A percentile compares a stretch with the other conserved stretches of the same genome.
phyloP scores from a whole-genome alignment of 2,797 vertebrate species.

The Halcyon badia region DNA sequence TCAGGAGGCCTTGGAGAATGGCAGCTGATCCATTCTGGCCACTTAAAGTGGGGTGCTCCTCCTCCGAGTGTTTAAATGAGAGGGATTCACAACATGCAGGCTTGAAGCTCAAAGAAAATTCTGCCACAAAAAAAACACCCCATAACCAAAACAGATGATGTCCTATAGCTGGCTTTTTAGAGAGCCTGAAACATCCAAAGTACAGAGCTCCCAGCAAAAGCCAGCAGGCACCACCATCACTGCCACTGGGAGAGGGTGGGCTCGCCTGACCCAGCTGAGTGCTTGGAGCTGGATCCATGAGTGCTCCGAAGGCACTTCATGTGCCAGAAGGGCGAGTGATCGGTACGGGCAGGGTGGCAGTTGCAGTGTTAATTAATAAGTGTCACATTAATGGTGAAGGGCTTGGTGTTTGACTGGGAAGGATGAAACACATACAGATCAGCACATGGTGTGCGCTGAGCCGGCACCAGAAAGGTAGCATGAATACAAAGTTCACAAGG shows the following conservation, averaged over 20 bases:
- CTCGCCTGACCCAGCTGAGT: neutral
- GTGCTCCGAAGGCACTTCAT: rapidly evolving
- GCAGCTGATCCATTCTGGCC: neutral
- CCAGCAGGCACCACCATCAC: rapidly evolving
- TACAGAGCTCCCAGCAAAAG: neutral
- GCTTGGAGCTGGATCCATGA: neutral
- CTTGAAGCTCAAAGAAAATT: neutral
- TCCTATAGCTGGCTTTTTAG: neutral
- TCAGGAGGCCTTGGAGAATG: neutral
- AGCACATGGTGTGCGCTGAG: neutral
- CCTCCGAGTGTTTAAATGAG: neutral
- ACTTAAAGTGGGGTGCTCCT: neutral
- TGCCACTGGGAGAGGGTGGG: neutral
- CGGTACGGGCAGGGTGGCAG: rapidly evolving
- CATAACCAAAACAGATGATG: too few species aligned
- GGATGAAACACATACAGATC: neutral
- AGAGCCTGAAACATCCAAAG: neutral
- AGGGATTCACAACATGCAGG: neutral
- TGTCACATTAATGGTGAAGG: too few species aligned
- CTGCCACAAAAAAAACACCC: neutral
- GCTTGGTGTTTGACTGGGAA: neutral
- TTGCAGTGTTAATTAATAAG: too few species aligned
- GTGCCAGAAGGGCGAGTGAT: rapidly evolving
- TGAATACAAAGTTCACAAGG: neutral
- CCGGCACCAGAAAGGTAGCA: neutral